These are phyloP conservation scores for Cinclus mexicanus DNA, from an alignment of 2,113 vertebrate genomes.

Conservation along the genomic window DNA sequence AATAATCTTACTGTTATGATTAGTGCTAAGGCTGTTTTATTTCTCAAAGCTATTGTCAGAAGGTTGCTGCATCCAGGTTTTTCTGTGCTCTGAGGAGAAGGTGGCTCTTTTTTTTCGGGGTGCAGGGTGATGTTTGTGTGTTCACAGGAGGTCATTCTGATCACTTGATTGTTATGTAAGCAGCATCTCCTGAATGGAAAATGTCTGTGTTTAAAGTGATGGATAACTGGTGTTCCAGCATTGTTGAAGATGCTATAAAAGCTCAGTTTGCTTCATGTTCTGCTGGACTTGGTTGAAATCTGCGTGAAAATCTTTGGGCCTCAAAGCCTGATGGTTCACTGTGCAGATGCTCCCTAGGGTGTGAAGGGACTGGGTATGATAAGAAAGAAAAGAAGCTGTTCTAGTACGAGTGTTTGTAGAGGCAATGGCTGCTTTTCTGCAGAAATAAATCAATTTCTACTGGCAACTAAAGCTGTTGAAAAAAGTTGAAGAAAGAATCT, in stretches of 20 bases:
- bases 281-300: neutral
- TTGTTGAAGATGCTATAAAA: neutral
- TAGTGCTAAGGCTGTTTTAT: neutral
- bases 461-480: neutral
- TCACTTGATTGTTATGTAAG: neutral
- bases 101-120: neutral
- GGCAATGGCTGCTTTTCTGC: neutral
- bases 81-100: neutral
- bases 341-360: neutral
- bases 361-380: fast-evolving
- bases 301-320: neutral
- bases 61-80: neutral
- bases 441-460: neutral
- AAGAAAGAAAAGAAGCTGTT: neutral
- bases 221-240: neutral
- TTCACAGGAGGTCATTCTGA: neutral
- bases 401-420: neutral
- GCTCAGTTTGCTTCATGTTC: neutral
- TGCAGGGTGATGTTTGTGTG: neutral
- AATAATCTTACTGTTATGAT: neutral
- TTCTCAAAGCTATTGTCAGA: neutral
- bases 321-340: neutral
- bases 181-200: neutral
- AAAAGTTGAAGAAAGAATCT: neutral
- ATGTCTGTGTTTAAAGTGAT: neutral